A percentile compares a stretch with the other conserved stretches of the same genome.
Evolutionary conservation across 2,797 vertebrate species (phyloP).

Genomic region (Uromys caudimaculatus): DNA sequence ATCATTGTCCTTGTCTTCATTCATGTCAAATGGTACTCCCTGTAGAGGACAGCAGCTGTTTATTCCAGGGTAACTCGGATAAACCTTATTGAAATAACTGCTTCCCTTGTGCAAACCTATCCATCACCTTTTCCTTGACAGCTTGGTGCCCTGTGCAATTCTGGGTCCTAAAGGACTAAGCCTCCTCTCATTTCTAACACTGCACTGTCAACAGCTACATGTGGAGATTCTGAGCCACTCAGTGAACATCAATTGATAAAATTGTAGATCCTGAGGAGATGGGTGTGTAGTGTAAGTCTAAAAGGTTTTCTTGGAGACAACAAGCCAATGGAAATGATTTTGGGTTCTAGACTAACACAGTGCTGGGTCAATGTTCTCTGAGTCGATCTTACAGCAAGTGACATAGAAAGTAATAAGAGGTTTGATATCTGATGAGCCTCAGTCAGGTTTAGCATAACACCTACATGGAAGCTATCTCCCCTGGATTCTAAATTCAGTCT

Average conservation of each 20-base stretch:
- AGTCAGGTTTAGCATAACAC: background rate
- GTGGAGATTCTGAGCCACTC: background rate
- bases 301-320: background rate
- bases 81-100: conserved; percentile 66
- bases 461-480: background rate
- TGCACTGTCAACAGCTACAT: background rate
- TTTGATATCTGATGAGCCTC: background rate
- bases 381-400: background rate
- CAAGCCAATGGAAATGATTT: background rate
- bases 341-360: background rate
- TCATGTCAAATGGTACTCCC: conserved; percentile 67
- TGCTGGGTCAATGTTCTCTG: background rate
- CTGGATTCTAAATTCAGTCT: conserved; percentile 50
- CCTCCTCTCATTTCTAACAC: background rate
- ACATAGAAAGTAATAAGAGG: background rate
- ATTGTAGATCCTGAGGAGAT: background rate
- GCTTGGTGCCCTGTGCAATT: background rate
- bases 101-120: conserved; percentile 40
- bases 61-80: conserved; percentile 61
- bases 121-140: conserved; percentile 46
- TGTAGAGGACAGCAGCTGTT: conserved; percentile 65
- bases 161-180: background rate
- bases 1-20: conserved; percentile 76
- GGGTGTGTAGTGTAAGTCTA: background rate
- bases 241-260: conserved; percentile 37